Evolutionary conservation across 1,140 invertebrate genomes (phyloP).

Genomic region (Homalodisca vitripennis): DNA sequence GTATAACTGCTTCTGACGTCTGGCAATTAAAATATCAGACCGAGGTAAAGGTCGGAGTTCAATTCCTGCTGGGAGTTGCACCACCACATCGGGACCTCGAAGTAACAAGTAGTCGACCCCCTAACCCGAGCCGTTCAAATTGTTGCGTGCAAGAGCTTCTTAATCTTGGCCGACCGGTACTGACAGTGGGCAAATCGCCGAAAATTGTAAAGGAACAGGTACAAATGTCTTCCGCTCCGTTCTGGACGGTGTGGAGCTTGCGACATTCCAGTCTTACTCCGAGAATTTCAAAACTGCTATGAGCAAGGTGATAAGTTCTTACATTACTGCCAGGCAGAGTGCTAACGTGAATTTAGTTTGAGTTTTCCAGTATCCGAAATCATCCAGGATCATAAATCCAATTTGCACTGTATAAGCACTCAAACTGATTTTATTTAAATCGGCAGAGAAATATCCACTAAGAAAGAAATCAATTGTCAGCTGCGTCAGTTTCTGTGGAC

Average conservation of each 20-base stretch:
- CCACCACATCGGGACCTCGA: neutral
- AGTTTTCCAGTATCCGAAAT: too few relatives aligned
- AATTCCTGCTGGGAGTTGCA: neutral
- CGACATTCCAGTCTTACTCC: too few relatives aligned
- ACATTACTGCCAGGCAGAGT: too few relatives aligned
- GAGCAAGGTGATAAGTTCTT: too few relatives aligned
- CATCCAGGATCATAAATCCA: too few relatives aligned
- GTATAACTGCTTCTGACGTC: neutral
- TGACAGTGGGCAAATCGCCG: constrained; percentile 5
- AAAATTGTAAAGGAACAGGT: neutral
- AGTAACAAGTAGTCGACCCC: neutral
- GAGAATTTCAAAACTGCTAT: too few relatives aligned
- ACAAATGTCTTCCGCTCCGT: neutral
- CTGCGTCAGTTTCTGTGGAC: too few relatives aligned
- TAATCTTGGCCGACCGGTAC: neutral
- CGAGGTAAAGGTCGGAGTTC: constrained; percentile 1
- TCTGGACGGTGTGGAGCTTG: neutral
- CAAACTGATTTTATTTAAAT: too few relatives aligned
- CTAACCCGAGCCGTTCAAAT: neutral
- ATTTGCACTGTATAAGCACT: too few relatives aligned
- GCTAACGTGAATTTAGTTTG: too few relatives aligned
- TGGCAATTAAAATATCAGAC: neutral
- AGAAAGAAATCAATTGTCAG: too few relatives aligned
- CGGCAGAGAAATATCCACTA: too few relatives aligned
- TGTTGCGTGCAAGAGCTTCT: constrained; percentile 1